phyloP scores from a whole-genome alignment of 1,140 invertebrate species.

The Stenopsyche tienmushanensis region DNA sequence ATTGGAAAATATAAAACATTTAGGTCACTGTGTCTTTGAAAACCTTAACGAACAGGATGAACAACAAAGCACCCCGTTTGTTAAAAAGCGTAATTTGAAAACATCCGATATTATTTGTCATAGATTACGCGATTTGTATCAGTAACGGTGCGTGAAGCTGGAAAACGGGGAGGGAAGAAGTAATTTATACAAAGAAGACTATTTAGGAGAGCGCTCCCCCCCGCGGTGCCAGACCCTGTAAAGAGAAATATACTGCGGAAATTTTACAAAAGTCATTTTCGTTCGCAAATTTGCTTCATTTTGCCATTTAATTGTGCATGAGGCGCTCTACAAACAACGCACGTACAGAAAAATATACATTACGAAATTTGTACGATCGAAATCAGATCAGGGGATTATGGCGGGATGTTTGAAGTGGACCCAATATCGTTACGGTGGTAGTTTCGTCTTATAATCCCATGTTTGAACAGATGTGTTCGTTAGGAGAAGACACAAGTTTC shows the following conservation, averaged over 20 bases:
- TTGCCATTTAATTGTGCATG: conserved; percentile 24
- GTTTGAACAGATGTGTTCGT: conserved; percentile 37
- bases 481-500: conserved; percentile 22
- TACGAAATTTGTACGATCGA: no score
- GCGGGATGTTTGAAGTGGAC: no score
- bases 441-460: conserved; percentile 31
- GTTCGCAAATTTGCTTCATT: conserved; percentile 18
- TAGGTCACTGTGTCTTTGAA: no score
- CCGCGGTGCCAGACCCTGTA: conserved; percentile 24
- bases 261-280: conserved; percentile 30
- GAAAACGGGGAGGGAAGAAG: conserved; percentile 15
- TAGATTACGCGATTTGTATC: conserved; percentile 29
- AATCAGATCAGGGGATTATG: no score
- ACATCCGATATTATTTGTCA: conserved; percentile 34
- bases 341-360: no score
- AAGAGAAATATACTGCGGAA: conserved; percentile 27
- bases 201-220: conserved; percentile 22
- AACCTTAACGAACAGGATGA: no score
- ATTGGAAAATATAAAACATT: no score
- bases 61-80: no score
- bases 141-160: conserved; percentile 32
- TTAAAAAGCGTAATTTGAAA: conserved; percentile 6
- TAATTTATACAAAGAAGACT: conserved; percentile 33
- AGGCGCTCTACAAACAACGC: no score
- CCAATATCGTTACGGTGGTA: not conserved